Percentiles rank a stretch among this genome's conserved stretches.
phyloP scores from a whole-genome alignment of 2,888 invertebrate genomes.

The Caenorhabditis sp. region DNA sequence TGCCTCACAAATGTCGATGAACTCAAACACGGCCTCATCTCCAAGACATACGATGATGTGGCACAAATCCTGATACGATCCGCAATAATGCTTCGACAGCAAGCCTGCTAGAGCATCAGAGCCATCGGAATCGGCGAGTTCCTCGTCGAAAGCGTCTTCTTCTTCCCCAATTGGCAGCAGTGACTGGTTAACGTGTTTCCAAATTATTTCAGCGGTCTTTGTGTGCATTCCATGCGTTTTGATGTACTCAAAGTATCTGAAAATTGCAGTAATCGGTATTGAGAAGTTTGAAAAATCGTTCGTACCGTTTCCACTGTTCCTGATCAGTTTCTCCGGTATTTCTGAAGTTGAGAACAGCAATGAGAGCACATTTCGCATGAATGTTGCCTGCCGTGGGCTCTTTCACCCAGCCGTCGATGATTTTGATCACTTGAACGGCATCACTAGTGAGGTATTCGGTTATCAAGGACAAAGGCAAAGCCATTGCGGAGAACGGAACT shows the following conservation, averaged over 20 bases:
- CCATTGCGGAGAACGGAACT: slow-evolving; percentile 29
- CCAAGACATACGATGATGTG: slow-evolving; percentile 29
- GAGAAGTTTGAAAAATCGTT: neutral
- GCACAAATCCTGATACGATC: slow-evolving; percentile 30
- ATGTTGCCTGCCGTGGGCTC: neutral
- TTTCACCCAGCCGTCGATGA: neutral
- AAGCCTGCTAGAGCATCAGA: neutral
- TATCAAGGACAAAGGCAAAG: slow-evolving; percentile 16
- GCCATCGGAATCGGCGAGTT: neutral
- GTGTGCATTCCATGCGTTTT: neutral
- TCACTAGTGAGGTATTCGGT: slow-evolving; percentile 17
- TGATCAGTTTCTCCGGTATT: neutral
- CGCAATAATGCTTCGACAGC: slow-evolving; percentile 16
- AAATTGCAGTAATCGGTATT: neutral
- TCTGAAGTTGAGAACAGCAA: slow-evolving; percentile 16
- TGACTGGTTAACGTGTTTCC: neutral
- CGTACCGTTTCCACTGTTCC: slow-evolving; percentile 10
- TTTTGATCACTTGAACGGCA: slow-evolving; percentile 1
- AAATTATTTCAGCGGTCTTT: slow-evolving; percentile 1
- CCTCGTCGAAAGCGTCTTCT: slow-evolving; percentile 1
- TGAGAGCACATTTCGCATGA: slow-evolving; percentile 10
- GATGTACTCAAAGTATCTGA: neutral
- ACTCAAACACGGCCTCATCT: slow-evolving; percentile 13
- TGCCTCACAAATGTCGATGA: slow-evolving; percentile 16
- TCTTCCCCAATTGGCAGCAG: neutral